Base-by-base conservation (phyloP, 1,140 invertebrate species). In the Drosophila yakuba region DNA sequence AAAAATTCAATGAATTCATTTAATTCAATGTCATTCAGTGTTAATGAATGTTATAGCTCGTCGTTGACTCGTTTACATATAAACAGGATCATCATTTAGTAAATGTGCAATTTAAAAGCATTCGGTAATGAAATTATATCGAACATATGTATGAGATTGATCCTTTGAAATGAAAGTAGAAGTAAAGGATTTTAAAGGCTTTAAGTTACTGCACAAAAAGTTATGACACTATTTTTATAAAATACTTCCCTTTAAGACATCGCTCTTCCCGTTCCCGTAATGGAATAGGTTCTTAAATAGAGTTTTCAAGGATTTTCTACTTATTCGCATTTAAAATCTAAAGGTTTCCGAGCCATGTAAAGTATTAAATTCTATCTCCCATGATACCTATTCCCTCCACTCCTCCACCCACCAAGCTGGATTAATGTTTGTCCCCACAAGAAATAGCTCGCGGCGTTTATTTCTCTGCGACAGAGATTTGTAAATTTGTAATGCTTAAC, bases 401-500 rank as follows among this genome's bases (percentile, higher is more conserved):
- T 32, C 32, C 28, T 32, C 32, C 32, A 6, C 28, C 7, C 47
- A n/a, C 15, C n/a, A 6, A 54, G 64, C 64, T 52, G 64, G 64
- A 38, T 52, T 68, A 68, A 41, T 36, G 60, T 52, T 44, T 23
- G 60, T 32, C 59, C 28, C 47, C 64, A n/a, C 15, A n/a, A 50
- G 48, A 28, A 66, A 28, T 64, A 14, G 45, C 64, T 68, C 17
- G 15, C 43, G 64, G 61, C 64, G 35, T 44, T 68, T 45, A 54
- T 68, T 68, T 52, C 38, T 12, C 12, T 25, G 61, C 64, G 64
- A 52, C 64, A 66, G 64, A 68, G 64, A 68, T 68, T 68, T 68
- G 64, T 68, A 32, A 68, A 68, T 68, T 68, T 68, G 64, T 68
- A 68, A 68, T 68, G 64, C 64, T 52, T 52, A 66, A 36, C 64